Evolutionary conservation across 2,888 invertebrate species (phyloP), one percentile per base, ranked within the genome.

Genomic region (Penaeus monodon): DNA sequence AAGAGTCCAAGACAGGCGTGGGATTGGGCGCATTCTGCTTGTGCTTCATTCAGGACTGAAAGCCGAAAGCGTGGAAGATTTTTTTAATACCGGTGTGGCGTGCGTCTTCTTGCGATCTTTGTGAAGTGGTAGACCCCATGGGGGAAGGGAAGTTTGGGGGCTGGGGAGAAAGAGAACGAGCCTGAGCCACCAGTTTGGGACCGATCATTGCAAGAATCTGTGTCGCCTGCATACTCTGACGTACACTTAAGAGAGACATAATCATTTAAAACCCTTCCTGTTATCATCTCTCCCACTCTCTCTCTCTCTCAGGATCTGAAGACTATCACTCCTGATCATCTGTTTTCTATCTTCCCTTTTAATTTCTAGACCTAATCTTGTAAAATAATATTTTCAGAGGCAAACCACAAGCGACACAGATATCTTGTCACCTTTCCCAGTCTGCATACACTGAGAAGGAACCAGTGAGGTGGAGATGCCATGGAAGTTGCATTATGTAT

Each of bases 41-140:
- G 86, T 87, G 87, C 88, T 84, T 84, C 81, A 84, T 87, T 91
- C 90, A 94, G 91, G 95, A 95, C 94, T 96, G 95, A 93, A 96
- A 95, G 92, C 96, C 96, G 93, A 96, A 94, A 92, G 95, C 96
- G 94, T 95, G 95, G 94, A 96, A 96, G 93, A 96, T 94, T 95
- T 96, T 96, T 93, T 89, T 89, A 79, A 89, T 88, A 84, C 89
- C 89, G 84, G 89, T 84, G 86, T 89, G 89, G 77, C 86, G 85
- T 84, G 84, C 84, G 84, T 89, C 89, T 84, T 89, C 89, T 81
- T 89, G 88, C 83, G 88, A 83, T 84, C 84, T 85, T 84, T 84
- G 88, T 86, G 88, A 81, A 80, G 86, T 81, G 84, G 88, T 68
- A 74, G 88, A 84, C 74, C 88, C 88, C 88, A 89, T 77, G 84